These are phyloP conservation scores for Stomorhina lunata DNA, from an alignment of 2,888 invertebrate species.

Conservation along the genomic window DNA sequence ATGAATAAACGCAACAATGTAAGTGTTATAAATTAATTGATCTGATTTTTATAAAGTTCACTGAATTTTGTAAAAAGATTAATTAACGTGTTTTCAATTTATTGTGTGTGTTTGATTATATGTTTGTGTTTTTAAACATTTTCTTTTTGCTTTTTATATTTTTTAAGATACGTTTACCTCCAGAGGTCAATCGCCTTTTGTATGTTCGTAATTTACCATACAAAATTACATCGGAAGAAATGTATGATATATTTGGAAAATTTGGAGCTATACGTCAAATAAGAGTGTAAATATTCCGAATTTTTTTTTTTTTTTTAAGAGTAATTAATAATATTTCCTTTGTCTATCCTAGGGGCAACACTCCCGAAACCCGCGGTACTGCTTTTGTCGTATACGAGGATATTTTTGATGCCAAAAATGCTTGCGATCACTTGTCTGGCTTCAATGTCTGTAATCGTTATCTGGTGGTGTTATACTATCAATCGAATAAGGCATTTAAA, in stretches of 20 bases:
- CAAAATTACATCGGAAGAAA: conserved; percentile 99
- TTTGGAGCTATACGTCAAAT: conserved; percentile 99
- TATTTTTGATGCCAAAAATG: conserved; percentile 99
- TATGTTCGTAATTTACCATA: conserved; percentile 99
- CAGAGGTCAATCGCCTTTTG: conserved; percentile 98
- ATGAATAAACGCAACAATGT: conserved; percentile 79
- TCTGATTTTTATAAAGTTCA: not conserved
- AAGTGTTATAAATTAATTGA: conserved; percentile 64
- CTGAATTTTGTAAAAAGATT: not conserved
- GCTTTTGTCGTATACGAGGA: conserved; percentile 99
- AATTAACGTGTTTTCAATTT: conserved; percentile 2
- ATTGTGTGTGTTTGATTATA: not conserved
- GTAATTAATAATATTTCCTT: not conserved
- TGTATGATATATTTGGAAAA: conserved; percentile 99
- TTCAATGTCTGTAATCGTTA: conserved; percentile 99
- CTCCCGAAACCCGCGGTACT: conserved; percentile 98
- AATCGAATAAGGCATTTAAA: conserved; percentile 97
- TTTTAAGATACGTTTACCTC: conserved; percentile 94
- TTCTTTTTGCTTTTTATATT: not conserved
- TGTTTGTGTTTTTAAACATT: not conserved
- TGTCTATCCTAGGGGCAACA: conserved; percentile 88
- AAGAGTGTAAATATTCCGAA: conserved; percentile 89
- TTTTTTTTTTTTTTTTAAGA: not conserved
- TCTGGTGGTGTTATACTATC: conserved; percentile 98
- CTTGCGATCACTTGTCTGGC: conserved; percentile 99